Conservation (phyloP, 30 jellyfish, hydroid and myxozoan genomes). For the Catostylus mosaicus region DNA sequence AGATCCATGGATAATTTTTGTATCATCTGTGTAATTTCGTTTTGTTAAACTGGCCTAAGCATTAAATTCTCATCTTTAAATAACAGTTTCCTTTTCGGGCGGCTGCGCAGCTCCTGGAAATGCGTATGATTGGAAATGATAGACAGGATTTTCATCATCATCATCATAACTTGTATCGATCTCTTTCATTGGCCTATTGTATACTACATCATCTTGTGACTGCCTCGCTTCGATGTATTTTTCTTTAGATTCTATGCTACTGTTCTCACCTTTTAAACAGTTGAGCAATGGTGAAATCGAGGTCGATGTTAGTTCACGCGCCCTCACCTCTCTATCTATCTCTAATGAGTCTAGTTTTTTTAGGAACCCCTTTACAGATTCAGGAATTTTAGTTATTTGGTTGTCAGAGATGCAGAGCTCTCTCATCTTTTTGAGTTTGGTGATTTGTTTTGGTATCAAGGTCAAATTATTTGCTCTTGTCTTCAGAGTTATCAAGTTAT, state of each 20-base stretch:
- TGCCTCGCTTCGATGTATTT: constrained; percentile 1
- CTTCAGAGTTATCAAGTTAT: constrained; percentile 22
- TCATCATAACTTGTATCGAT: neutral
- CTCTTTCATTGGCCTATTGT: neutral
- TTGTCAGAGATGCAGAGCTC: constrained; percentile 48
- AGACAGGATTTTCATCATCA: constrained; percentile 58
- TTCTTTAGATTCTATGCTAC: neutral
- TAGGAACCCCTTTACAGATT: constrained; percentile 19
- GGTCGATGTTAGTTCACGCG: constrained; percentile 1
- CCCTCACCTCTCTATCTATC: constrained; percentile 7
- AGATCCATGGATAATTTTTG: too few species aligned
- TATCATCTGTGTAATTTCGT: too few species aligned
- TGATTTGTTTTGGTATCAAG: constrained; percentile 38
- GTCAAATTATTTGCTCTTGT: constrained; percentile 21
- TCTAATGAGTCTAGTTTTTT: constrained; percentile 38
- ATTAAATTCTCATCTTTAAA: neutral
- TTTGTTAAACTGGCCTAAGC: too few species aligned
- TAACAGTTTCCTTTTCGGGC: constrained; percentile 52
- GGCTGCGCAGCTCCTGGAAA: constrained; percentile 20
- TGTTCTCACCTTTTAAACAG: constrained; percentile 36
- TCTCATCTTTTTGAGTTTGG: constrained; percentile 42
- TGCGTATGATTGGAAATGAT: constrained; percentile 61
- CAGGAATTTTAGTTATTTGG: constrained; percentile 34
- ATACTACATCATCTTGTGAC: neutral
- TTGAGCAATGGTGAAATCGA: constrained; percentile 22